Evolutionary conservation across 2,888 invertebrate species (phyloP).

Genomic region (Willowsia nigromaculata): DNA sequence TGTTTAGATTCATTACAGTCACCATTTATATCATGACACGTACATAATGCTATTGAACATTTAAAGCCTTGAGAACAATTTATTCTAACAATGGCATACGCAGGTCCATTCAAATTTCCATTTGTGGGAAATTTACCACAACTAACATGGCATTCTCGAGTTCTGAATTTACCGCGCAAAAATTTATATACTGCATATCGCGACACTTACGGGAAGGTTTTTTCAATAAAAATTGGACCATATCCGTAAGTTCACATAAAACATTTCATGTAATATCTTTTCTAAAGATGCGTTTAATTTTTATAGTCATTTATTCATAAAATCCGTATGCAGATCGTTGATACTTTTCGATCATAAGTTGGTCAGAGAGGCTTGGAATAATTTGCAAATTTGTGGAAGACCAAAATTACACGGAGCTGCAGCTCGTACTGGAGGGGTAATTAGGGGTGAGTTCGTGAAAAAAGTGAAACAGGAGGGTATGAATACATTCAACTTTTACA

Average conservation of each 20-base stretch:
- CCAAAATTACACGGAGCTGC: constrained; percentile 66
- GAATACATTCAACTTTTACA: no score
- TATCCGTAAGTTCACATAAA: constrained; percentile 46
- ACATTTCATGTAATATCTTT: no score
- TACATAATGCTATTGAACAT: no score
- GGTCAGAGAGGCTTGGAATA: constrained; percentile 71
- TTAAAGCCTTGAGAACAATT: neutral
- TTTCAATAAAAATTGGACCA: constrained; percentile 58
- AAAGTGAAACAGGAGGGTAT: no score
- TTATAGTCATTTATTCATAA: neutral
- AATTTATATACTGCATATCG: constrained; percentile 30
- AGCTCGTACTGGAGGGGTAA: constrained; percentile 64
- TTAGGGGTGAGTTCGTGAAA: no score
- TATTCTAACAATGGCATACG: neutral
- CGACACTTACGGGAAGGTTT: constrained; percentile 67
- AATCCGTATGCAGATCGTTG: constrained; percentile 38
- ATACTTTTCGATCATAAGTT: constrained; percentile 68
- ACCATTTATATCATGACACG: no score
- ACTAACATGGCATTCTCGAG: constrained; percentile 39
- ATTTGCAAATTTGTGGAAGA: constrained; percentile 63
- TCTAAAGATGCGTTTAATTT: no score
- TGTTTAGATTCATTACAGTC: no score
- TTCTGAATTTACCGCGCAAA: neutral
- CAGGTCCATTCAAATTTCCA: constrained; percentile 69
- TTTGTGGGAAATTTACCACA: constrained; percentile 69